These are phyloP conservation scores for Eospalax fontanierii DNA, from an alignment of 2,797 vertebrate species.

Conservation along the genomic window DNA sequence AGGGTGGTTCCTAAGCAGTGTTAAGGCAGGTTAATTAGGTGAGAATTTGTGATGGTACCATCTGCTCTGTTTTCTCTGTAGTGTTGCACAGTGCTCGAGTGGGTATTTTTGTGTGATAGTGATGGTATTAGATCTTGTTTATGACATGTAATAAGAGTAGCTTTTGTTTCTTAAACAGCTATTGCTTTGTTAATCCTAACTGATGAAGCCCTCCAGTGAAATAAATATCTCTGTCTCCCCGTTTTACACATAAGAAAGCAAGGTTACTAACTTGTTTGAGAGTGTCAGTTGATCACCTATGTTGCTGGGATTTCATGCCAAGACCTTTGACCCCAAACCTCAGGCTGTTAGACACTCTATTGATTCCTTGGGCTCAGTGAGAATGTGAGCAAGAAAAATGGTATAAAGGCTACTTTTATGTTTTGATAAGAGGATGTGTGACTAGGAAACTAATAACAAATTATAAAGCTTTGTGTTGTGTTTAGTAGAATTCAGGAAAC, in stretches of 20 bases:
- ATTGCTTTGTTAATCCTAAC: not conserved
- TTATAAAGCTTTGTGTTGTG: not conserved
- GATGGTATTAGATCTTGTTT: too few relatives aligned
- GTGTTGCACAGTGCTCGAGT: too few relatives aligned
- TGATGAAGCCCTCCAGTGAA: not conserved
- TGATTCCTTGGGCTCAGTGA: not conserved
- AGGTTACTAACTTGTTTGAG: not conserved
- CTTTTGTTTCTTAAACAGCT: not conserved
- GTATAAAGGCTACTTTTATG: too few relatives aligned
- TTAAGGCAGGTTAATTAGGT: not conserved
- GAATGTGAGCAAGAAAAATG: not conserved
- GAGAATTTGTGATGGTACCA: not conserved
- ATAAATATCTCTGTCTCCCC: not conserved
- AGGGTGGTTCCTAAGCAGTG: not conserved
- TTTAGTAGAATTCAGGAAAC: not conserved
- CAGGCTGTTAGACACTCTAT: not conserved
- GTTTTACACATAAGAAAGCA: not conserved
- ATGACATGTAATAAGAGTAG: not conserved
- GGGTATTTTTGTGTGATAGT: too few relatives aligned
- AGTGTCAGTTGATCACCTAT: not conserved
- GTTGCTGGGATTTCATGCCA: not conserved
- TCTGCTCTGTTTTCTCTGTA: not conserved
- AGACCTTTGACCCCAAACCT: not conserved
- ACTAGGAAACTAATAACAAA: not conserved
- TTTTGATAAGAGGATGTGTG: not conserved